These are phyloP conservation scores for Micronycteris hirsuta DNA, from an alignment of 2,113 vertebrate genomes.

Conservation along the genomic window DNA sequence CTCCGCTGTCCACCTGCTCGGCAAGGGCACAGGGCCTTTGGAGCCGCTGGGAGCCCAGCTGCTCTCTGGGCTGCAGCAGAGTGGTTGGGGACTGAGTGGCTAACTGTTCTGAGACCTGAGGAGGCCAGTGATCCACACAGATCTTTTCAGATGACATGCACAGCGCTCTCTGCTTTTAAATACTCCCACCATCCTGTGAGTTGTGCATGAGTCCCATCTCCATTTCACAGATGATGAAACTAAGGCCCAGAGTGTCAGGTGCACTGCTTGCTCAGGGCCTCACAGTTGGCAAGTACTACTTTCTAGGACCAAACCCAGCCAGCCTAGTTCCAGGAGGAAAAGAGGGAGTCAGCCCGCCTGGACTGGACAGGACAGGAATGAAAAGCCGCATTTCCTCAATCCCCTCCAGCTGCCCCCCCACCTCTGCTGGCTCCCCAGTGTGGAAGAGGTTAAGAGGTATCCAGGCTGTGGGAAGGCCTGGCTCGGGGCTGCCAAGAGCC, in stretches of 20 bases:
- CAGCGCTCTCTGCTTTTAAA: not conserved
- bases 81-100: not conserved
- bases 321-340: not conserved
- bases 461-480: not conserved
- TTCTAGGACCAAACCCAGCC: not conserved
- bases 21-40: not conserved
- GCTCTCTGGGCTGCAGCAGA: not conserved
- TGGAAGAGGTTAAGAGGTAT: not conserved
- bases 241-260: not conserved
- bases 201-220: too few relatives aligned
- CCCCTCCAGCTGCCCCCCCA: not conserved
- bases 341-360: not conserved
- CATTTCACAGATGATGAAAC: not conserved
- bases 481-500: not conserved
- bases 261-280: not conserved
- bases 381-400: accelerated
- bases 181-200: accelerated
- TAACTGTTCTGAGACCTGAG: not conserved
- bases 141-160: not conserved
- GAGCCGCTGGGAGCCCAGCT: not conserved
- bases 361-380: too few relatives aligned
- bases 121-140: not conserved
- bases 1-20: not conserved
- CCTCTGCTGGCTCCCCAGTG: not conserved
- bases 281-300: not conserved